These are phyloP conservation scores for Noctua comes DNA, from an alignment of 2,888 invertebrate genomes.

Conservation along the genomic window DNA sequence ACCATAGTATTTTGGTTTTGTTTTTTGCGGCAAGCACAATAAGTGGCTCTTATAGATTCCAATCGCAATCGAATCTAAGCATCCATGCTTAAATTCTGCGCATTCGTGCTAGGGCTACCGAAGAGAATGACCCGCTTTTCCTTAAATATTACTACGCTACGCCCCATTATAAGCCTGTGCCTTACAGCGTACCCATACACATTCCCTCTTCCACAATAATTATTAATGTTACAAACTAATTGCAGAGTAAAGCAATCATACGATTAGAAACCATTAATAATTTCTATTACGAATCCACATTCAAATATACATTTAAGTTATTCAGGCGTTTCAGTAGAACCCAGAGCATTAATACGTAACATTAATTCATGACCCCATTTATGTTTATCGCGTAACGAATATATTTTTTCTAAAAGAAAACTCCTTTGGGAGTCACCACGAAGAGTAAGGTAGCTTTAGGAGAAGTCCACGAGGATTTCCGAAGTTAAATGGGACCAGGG, in stretches of 20 bases:
- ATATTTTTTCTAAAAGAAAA: constrained; percentile 55
- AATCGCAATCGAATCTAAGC: too few species aligned
- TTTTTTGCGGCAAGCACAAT: not conserved
- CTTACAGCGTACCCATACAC: too few species aligned
- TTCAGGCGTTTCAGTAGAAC: constrained; percentile 21
- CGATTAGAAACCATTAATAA: constrained; percentile 3
- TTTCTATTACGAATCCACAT: constrained; percentile 6
- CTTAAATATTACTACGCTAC: not conserved
- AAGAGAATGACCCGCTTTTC: not conserved
- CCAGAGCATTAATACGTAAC: constrained; percentile 24
- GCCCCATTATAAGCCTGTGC: not conserved
- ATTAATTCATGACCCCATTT: constrained; percentile 53
- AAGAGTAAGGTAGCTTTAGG: constrained; percentile 61
- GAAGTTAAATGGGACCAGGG: constrained; percentile 61
- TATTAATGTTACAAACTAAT: not conserved
- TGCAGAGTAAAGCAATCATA: not conserved
- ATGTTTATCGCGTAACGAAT: constrained; percentile 59
- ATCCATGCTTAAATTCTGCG: not conserved
- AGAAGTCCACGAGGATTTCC: constrained; percentile 65
- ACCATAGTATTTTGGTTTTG: not conserved
- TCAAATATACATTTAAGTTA: constrained; percentile 12
- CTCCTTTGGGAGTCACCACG: constrained; percentile 58
- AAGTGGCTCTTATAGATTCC: not conserved
- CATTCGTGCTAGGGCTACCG: not conserved
- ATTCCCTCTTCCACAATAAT: not conserved